Evolutionary conservation across 2,888 invertebrate genomes (phyloP), one percentile per base, ranked within the genome.

Genomic region (Aspidapion aeneum): DNA sequence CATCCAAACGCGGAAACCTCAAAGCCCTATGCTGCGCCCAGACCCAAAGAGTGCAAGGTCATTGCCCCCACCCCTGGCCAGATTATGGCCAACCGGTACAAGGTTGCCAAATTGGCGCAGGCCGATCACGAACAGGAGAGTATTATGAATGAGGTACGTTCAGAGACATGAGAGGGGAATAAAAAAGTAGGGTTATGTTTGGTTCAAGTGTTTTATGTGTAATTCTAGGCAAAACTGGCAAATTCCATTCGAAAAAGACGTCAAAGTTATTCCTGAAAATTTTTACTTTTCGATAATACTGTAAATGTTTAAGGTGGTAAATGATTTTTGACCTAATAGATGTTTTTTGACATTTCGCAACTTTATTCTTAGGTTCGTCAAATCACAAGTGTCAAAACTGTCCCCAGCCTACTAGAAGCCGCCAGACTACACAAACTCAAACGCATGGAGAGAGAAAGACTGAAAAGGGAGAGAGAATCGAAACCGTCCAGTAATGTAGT

Each of bases 1-100:
- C 89, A 92, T 77, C 85, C 86, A 62, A 81, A 81, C 64, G 86
- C 86, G 1, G 82, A 85, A 66, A 77, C 70, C 61, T 77, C 81
- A 66, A 80, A 78, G 70, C 72, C 63, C 12, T 67, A 63, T 49
- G 65, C 78, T n/a, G 80, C 82, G 49, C 68, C 82, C 1, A 78
- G 81, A 69, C 82, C 82, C 50, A 82, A 71, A 19, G 49, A 57
- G 5, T 80, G 79, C 67, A 78, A 81, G 2, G 82, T 88, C 79
- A 84, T 82, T 69, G 82, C 84, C 74, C 82, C 81, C 76, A 83
- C 69, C 78, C 83, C 74, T 73, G 86, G 78, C 70, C 83, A 79
- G 75, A 78, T 66, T 78, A 82, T 80, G 81, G 81, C 66, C 75
- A 82, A 79, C 79, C 84, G 79, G 79, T 80, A 80, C 80, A 79